Evolutionary conservation across 2,113 vertebrate genomes (phyloP), one percentile per base, ranked within the genome.

Genomic region (Excalfactoria chinensis): DNA sequence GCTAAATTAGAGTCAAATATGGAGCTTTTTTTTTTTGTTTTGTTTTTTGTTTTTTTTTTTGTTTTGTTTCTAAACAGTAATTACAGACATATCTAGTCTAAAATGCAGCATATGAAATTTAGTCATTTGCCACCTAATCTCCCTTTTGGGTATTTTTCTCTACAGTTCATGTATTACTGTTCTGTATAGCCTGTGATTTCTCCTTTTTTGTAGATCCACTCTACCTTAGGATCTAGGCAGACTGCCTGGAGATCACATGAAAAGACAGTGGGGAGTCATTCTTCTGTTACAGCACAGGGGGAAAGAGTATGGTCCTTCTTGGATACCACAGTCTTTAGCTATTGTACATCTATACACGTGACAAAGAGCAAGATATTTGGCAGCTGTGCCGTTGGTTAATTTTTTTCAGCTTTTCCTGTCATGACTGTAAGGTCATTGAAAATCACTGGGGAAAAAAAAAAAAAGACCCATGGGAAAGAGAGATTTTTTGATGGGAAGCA

Each of bases 41-140:
- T 80, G 76, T 51, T 49, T 71, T 88, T 94, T 93, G 32, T 72
- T 84, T 88, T 94, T 93, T 37, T 69, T 87, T 93, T 66, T n/a
- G n/a, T n/a, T n/a, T n/a, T n/a, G n/a, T n/a, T n/a, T n/a, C n/a
- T 86, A 82, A 86, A 66, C 63, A 69, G 51, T 68, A 86, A 17
- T 84, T 93, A 53, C 71, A 87, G 41, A 46, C 63, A 35, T 8
- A 21, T 79, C 55, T 93, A 1, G 0, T 93, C 84, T 83, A 76
- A 87, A 95, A 67, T 55, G 32, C 34, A 89, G 46, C 72, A 71
- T 59, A 25, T 51, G 63, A 76, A 91, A 80, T 32, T 68, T 90
- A 66, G 68, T 85, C 25, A 55, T 89, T 93, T 95, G 34, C 87
- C 59, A 79, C 89, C 87, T 91, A 83, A 71, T 89, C 68, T 82